phyloP scores from a whole-genome alignment of 2,888 invertebrate species.

The Euphydryas editha region DNA sequence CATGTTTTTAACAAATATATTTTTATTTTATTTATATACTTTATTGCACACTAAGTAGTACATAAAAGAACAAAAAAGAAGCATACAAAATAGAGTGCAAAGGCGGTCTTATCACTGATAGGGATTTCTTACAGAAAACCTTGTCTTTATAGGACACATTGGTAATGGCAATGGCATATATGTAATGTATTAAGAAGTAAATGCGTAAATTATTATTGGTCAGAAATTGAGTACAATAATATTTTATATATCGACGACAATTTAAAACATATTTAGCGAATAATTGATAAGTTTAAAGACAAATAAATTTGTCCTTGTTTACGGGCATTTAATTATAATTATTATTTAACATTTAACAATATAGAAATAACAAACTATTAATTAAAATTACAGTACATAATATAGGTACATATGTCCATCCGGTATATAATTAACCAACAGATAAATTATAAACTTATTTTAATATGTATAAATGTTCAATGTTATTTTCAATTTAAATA shows the following conservation, averaged over 20 bases:
- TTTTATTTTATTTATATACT: too few species aligned
- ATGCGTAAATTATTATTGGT: too few species aligned
- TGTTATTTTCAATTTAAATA: constrained; percentile 28
- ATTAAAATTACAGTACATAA: constrained; percentile 30
- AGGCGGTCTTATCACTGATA: too few species aligned
- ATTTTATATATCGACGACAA: background rate
- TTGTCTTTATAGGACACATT: too few species aligned
- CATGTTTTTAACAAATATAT: background rate
- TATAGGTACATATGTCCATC: constrained; percentile 35
- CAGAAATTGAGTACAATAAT: background rate
- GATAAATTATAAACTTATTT: constrained; percentile 35
- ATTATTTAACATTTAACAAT: constrained; percentile 35
- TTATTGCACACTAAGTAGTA: too few species aligned
- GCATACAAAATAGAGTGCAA: too few species aligned
- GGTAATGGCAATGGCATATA: too few species aligned
- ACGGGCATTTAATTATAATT: constrained; percentile 39
- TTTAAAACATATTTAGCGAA: constrained; percentile 10
- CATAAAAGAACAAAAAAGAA: too few species aligned
- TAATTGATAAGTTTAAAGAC: constrained; percentile 7
- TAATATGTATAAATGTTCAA: constrained; percentile 26
- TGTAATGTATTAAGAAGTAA: too few species aligned
- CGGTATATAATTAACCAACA: constrained; percentile 34
- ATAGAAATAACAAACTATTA: constrained; percentile 31
- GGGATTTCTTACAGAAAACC: too few species aligned
- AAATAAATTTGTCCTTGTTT: constrained; percentile 43